phyloP scores from a whole-genome alignment of 2,797 vertebrate species.

The Arnoldichthys spilopterus region DNA sequence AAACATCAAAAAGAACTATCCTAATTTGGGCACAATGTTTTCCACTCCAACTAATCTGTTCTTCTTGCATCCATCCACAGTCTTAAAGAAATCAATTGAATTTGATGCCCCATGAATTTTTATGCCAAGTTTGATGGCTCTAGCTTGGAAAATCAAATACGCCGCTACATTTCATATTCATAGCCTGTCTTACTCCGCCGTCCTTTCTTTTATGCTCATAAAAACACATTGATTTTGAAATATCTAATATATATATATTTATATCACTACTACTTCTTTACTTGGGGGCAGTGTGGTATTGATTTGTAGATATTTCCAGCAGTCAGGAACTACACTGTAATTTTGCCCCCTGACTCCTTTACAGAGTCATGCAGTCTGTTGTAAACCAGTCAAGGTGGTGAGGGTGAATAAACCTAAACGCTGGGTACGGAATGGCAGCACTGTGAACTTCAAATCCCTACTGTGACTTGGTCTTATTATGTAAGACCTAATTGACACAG shows the following conservation, averaged over 20 bases:
- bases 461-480: no score
- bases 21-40: background rate
- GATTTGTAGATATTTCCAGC: background rate
- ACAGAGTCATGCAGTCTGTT: no score
- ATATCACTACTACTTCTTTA: background rate
- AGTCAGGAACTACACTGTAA: background rate
- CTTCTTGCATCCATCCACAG: background rate
- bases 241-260: background rate
- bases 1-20: no score
- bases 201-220: background rate
- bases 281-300: background rate
- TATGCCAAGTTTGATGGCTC: background rate
- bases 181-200: background rate
- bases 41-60: background rate
- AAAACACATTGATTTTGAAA: background rate
- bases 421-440: no score
- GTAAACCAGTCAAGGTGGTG: background rate
- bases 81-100: background rate
- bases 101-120: constrained; percentile 3
- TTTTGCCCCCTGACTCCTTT: background rate
- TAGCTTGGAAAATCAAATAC: background rate
- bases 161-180: background rate
- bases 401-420: no score
- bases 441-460: no score
- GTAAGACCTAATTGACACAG: no score